These are phyloP conservation scores for Chaenodraco wilsoni DNA, from an alignment of 2,797 vertebrate species.

Conservation along the genomic window DNA sequence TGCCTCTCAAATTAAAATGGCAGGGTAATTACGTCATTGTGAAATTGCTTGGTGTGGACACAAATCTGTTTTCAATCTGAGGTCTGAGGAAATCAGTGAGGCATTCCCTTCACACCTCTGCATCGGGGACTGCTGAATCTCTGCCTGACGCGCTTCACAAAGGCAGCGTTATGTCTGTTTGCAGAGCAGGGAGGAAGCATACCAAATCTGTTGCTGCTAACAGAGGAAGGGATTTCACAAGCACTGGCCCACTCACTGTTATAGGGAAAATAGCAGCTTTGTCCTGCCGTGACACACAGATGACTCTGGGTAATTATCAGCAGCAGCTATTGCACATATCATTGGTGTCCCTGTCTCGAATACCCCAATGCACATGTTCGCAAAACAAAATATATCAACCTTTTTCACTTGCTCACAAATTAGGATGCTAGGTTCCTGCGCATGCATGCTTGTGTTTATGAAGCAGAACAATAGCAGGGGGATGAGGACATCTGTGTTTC, in stretches of 20 bases:
- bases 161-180: conserved; percentile 63
- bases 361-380: conserved; percentile 8
- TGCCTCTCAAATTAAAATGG: conserved; percentile 69
- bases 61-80: conserved; percentile 77
- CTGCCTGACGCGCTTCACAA: conserved; percentile 73
- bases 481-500: no score
- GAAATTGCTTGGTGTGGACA: conserved; percentile 67
- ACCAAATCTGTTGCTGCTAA: conserved; percentile 60
- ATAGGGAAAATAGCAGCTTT: conserved; percentile 54
- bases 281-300: conserved; percentile 39
- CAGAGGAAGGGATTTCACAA: conserved; percentile 68
- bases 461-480: no score
- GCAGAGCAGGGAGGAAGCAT: conserved; percentile 56
- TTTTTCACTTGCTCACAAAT: conserved; percentile 45
- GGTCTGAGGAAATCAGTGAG: conserved; percentile 67
- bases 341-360: conserved; percentile 23
- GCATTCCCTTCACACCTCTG: conserved; percentile 76
- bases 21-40: conserved; percentile 66
- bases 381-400: conserved; percentile 32
- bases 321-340: conserved; percentile 22
- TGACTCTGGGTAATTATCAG: conserved; percentile 28
- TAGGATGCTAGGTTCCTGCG: conserved; percentile 36
- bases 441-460: not conserved
- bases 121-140: conserved; percentile 62
- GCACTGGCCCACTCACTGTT: conserved; percentile 35